These are phyloP conservation scores for Papilio elwesi DNA, from an alignment of 2,888 invertebrate genomes.

Conservation along the genomic window DNA sequence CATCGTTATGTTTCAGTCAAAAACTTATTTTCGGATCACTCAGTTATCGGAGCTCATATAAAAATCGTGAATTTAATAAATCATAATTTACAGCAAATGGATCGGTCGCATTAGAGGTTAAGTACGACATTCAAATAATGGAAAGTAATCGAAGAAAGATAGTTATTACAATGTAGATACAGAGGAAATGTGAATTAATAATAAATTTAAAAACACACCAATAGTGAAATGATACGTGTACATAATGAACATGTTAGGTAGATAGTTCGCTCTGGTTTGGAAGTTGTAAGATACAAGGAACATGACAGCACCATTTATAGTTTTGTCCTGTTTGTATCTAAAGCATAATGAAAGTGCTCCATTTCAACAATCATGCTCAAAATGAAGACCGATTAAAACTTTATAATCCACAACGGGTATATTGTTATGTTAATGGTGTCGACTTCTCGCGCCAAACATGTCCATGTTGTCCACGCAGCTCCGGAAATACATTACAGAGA, in stretches of 20 bases:
- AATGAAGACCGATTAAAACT: too few relatives aligned
- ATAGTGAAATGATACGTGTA: constrained; percentile 52
- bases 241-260: constrained; percentile 44
- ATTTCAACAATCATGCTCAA: neutral
- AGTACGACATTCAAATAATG: constrained; percentile 30
- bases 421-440: too few relatives aligned
- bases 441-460: too few relatives aligned
- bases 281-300: neutral
- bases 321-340: constrained; percentile 25
- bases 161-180: constrained; percentile 53
- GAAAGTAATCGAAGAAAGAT: constrained; percentile 44
- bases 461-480: too few relatives aligned
- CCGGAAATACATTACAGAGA: too few relatives aligned
- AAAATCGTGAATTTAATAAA: neutral
- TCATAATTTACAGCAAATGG: constrained; percentile 1
- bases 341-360: neutral
- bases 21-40: neutral
- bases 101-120: neutral
- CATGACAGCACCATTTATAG: neutral
- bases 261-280: constrained; percentile 24
- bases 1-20: too few relatives aligned
- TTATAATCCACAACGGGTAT: too few relatives aligned
- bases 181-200: constrained; percentile 51
- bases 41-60: neutral
- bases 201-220: constrained; percentile 53